phyloP scores from a whole-genome alignment of 2,888 invertebrate genomes.

The Drosophila mercatorum region DNA sequence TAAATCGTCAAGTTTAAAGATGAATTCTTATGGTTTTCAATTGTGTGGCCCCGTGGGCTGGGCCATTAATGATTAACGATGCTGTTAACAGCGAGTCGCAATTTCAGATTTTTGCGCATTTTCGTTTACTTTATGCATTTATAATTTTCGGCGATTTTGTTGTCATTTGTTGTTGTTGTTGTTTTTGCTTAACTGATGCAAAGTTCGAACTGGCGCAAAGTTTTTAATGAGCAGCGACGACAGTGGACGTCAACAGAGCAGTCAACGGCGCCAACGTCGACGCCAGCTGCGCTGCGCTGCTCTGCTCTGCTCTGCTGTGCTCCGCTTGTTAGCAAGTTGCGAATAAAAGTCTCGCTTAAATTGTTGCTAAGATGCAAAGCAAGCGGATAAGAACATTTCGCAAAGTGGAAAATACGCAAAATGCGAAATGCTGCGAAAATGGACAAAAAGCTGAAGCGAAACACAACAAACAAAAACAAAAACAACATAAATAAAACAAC shows the following conservation, averaged over 20 bases:
- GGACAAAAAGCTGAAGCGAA: not conserved
- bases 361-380: conserved; percentile 58
- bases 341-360: conserved; percentile 43
- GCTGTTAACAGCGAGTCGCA: conserved; percentile 6
- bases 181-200: conserved; percentile 66
- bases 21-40: conserved; percentile 2
- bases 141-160: conserved; percentile 49
- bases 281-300: conserved; percentile 21
- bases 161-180: conserved; percentile 25
- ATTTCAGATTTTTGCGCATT: conserved; percentile 45
- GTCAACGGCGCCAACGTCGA: conserved; percentile 1
- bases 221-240: conserved; percentile 75
- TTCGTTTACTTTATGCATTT: conserved; percentile 70
- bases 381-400: conserved; percentile 36
- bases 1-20: not conserved
- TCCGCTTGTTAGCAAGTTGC: conserved; percentile 50
- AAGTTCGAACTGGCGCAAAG: conserved; percentile 74
- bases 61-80: conserved; percentile 15
- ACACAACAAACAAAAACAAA: not conserved
- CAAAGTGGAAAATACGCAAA: conserved; percentile 15
- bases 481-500: not conserved
- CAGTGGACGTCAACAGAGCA: conserved; percentile 55
- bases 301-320: not conserved
- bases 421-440: conserved; percentile 8
- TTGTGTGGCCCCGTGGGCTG: not conserved